Evolutionary conservation across 2,888 invertebrate species (phyloP).

Genomic region (Stenotaenia linearis): DNA sequence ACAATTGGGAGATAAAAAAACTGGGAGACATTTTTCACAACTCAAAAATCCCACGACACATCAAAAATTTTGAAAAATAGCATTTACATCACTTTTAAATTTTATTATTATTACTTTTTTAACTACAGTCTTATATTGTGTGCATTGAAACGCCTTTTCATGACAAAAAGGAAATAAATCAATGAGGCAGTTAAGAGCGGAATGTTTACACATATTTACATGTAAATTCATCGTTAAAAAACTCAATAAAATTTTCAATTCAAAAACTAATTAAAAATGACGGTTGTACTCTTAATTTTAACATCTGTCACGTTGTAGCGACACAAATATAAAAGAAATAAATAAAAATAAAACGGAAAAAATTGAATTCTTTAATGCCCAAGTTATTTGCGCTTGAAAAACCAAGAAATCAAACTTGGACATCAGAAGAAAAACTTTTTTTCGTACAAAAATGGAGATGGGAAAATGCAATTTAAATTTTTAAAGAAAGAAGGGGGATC

Average conservation of each 20-base stretch:
- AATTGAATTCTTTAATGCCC: not conserved
- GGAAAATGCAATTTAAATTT: not conserved
- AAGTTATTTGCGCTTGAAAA: not conserved
- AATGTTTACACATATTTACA: not conserved
- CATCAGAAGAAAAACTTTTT: not conserved
- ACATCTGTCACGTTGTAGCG: not conserved
- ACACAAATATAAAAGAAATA: too few species aligned
- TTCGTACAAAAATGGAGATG: not conserved
- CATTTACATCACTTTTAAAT: not conserved
- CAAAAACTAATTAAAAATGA: not conserved
- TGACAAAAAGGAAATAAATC: not conserved
- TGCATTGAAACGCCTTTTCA: not conserved
- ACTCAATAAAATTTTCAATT: not conserved
- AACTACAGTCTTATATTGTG: not conserved
- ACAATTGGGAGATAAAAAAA: not conserved
- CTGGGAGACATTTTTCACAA: not conserved
- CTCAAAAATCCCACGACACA: not conserved
- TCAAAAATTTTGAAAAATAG: not conserved
- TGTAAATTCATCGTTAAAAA: not conserved
- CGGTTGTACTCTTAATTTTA: not conserved
- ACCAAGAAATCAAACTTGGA: not conserved
- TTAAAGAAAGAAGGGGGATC: not conserved
- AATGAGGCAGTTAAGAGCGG: not conserved
- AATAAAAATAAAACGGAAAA: not conserved
- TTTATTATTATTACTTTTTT: not conserved